Evolutionary conservation across 2,113 vertebrate species (phyloP).

Genomic region (Scortum barcoo): DNA sequence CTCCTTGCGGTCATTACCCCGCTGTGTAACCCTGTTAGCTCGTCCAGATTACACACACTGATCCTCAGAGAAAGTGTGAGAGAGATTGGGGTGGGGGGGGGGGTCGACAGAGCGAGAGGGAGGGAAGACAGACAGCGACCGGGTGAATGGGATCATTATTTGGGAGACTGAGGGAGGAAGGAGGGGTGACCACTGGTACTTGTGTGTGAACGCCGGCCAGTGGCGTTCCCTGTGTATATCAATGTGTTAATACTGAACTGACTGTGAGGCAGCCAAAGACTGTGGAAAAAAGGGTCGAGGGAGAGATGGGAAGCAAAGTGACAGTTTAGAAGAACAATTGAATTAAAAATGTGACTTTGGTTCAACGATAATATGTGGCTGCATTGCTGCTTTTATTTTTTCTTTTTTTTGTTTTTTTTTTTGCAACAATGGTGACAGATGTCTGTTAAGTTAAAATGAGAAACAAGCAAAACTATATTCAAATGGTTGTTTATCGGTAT

Average conservation of each 20-base stretch:
- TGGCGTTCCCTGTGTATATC: constrained; percentile 86
- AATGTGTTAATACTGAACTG: constrained; percentile 85
- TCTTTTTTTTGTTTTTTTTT: constrained; percentile 54
- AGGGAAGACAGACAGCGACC: constrained; percentile 32
- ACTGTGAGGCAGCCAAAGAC: constrained; percentile 87
- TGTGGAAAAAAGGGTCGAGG: constrained; percentile 61
- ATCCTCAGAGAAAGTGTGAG: constrained; percentile 65
- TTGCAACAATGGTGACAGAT: constrained; percentile 84
- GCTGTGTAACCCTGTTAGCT: constrained; percentile 71
- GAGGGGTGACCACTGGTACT: constrained; percentile 73
- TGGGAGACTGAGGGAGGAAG: constrained; percentile 65
- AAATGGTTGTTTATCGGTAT: constrained; percentile 88
- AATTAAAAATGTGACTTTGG: constrained; percentile 87
- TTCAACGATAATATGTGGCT: constrained; percentile 82
- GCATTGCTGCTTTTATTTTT: constrained; percentile 69
- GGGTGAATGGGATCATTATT: constrained; percentile 77
- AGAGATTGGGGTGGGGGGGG: constrained; percentile 16
- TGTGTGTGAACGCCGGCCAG: constrained; percentile 66
- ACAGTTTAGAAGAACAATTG: constrained; percentile 73
- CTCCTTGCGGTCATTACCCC: constrained; percentile 59
- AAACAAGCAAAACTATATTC: constrained; percentile 88
- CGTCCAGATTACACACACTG: constrained; percentile 73
- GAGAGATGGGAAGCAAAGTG: constrained; percentile 62
- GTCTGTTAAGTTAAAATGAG: constrained; percentile 86
- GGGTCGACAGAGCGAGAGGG: not conserved